These are phyloP conservation scores for Hafferia zeledoni DNA, from an alignment of 2,797 vertebrate species.

Conservation along the genomic window DNA sequence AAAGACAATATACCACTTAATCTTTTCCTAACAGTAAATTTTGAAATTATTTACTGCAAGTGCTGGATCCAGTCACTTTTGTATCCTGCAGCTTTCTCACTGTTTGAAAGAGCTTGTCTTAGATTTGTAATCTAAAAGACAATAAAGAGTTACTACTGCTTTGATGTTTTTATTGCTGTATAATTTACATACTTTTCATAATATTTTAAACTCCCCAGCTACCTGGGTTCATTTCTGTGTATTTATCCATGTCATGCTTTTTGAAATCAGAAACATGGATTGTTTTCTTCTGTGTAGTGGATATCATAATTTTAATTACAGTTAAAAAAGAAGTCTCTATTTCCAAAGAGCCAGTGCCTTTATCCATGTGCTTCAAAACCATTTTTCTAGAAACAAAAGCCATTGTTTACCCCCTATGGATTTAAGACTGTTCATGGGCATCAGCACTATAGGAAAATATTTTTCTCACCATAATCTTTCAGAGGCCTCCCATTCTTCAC, in stretches of 20 bases:
- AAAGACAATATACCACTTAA: background rate
- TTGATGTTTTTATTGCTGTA: background rate
- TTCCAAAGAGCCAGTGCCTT: background rate
- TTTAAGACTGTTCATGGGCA: background rate
- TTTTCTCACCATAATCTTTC: background rate
- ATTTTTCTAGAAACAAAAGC: background rate
- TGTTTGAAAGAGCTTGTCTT: background rate
- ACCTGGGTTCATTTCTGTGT: background rate
- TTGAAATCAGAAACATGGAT: background rate
- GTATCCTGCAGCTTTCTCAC: background rate
- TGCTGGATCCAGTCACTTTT: background rate
- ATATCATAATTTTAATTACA: background rate
- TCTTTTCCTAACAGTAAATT: background rate
- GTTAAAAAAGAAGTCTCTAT: background rate
- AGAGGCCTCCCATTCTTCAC: background rate
- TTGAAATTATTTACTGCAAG: background rate
- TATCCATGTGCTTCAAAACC: background rate
- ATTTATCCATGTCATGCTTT: background rate
- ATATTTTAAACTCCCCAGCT: background rate
- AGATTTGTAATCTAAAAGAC: background rate
- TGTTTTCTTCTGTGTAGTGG: background rate
- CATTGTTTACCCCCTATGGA: background rate
- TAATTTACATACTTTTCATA: background rate
- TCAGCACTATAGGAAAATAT: background rate
- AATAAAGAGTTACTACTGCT: background rate